Evolutionary conservation across 2,113 vertebrate genomes (phyloP).

Genomic region (Notothenia rossii): DNA sequence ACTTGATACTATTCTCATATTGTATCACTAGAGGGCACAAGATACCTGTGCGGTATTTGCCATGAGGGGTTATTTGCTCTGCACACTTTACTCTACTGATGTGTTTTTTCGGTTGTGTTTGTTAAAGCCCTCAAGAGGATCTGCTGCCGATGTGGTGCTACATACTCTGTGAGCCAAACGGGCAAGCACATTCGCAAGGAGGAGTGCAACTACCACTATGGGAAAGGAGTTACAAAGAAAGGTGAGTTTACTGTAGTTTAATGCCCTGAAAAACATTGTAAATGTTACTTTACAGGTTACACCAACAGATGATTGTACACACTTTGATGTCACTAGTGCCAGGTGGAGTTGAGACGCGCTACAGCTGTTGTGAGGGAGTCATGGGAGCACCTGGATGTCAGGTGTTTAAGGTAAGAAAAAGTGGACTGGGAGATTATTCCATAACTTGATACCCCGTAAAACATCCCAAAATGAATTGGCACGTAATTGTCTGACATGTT

Average conservation of each 20-base stretch:
- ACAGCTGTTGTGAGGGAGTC: constrained; percentile 86
- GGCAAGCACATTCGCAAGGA: constrained; percentile 84
- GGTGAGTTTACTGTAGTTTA: constrained; percentile 59
- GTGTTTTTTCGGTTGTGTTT: background rate
- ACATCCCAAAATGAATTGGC: background rate
- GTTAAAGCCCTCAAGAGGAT: constrained; percentile 82
- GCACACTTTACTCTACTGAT: background rate
- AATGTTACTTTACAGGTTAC: background rate
- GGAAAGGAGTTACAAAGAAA: constrained; percentile 80
- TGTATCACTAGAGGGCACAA: constrained; percentile 54
- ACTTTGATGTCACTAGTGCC: constrained; percentile 75
- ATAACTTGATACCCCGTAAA: background rate
- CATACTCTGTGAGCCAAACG: constrained; percentile 77
- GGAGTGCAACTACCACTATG: constrained; percentile 88
- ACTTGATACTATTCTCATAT: background rate
- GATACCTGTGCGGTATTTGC: background rate
- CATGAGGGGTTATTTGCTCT: too few relatives aligned
- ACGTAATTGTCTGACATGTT: background rate
- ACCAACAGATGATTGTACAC: background rate
- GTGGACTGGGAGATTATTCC: background rate
- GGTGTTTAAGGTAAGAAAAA: constrained; percentile 75
- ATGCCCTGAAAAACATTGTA: background rate
- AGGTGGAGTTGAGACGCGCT: constrained; percentile 83
- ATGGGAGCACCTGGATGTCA: constrained; percentile 86
- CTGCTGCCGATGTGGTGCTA: constrained; percentile 86